A percentile compares a stretch with the other conserved stretches of the same genome.
These are phyloP conservation scores for Hemitrygon akajei DNA, from an alignment of 2,797 vertebrate species.

Conservation along the genomic window DNA sequence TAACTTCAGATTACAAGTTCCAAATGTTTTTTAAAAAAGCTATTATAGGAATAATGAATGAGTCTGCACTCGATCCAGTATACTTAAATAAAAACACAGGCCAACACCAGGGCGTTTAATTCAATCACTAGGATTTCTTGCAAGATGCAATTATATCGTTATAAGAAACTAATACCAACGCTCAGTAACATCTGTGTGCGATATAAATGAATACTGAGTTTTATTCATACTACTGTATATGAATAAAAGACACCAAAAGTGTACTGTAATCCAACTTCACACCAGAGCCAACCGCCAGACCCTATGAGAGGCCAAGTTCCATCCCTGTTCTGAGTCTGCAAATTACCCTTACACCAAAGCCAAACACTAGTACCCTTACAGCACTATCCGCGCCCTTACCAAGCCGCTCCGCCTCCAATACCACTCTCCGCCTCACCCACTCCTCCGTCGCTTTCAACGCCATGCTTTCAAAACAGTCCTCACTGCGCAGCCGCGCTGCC, in stretches of 20 bases:
- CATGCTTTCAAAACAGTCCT: constrained; percentile 59
- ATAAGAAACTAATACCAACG: background rate
- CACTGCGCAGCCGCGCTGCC: background rate
- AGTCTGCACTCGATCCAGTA: background rate
- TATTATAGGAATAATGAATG: background rate
- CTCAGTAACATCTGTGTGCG: background rate
- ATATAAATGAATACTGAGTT: background rate
- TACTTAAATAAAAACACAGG: background rate
- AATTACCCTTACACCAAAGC: background rate
- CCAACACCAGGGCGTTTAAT: background rate
- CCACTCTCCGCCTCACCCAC: constrained; percentile 61
- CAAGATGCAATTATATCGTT: background rate
- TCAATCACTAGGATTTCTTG: background rate
- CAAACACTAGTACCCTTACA: background rate
- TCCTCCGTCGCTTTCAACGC: constrained; percentile 58
- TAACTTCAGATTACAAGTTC: background rate
- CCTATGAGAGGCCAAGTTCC: background rate
- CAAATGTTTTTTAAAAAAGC: background rate
- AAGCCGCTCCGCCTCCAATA: constrained; percentile 53
- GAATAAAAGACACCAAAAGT: background rate
- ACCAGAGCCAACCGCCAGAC: background rate
- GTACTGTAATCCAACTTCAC: background rate
- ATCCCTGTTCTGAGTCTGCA: background rate
- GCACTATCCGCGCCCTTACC: constrained; percentile 42
- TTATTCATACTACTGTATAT: background rate